Conservation (phyloP, 2,113 vertebrate genomes). For the Cyphomyrus discorhynchus region DNA sequence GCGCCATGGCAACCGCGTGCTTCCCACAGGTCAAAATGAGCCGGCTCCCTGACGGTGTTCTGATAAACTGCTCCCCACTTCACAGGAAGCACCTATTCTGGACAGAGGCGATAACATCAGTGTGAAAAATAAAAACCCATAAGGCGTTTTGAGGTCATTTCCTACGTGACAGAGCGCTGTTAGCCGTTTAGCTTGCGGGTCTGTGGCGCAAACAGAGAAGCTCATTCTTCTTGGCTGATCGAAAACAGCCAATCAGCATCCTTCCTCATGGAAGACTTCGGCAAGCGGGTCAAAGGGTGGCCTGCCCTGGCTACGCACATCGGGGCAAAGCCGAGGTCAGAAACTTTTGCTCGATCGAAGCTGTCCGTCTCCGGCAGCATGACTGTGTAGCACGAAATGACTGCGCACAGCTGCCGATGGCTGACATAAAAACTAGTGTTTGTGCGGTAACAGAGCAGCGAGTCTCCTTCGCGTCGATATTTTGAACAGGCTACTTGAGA, state of each 20-base stretch:
- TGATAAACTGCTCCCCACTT: not conserved
- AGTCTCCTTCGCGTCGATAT: not conserved
- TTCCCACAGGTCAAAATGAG: not conserved
- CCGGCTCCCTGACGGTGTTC: not conserved
- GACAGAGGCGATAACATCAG: not conserved
- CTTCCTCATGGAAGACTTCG: not conserved
- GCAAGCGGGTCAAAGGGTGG: not conserved
- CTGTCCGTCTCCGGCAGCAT: too few species aligned
- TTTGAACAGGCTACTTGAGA: not conserved
- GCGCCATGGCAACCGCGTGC: not conserved
- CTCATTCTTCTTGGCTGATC: not conserved
- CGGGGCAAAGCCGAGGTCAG: not conserved
- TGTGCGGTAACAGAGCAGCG: not conserved
- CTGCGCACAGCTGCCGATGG: not conserved
- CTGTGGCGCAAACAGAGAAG: not conserved
- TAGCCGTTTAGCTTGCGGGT: not conserved
- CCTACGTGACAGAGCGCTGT: not conserved
- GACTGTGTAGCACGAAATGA: not conserved
- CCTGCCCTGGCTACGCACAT: not conserved
- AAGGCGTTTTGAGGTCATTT: not conserved
- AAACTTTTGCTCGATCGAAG: not conserved
- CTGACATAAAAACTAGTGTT: not conserved
- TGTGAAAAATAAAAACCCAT: not conserved
- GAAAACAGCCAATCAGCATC: not conserved
- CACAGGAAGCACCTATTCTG: not conserved